Base-by-base conservation (phyloP, 2,888 invertebrate species). In the Malthinus seriepunctatus region DNA sequence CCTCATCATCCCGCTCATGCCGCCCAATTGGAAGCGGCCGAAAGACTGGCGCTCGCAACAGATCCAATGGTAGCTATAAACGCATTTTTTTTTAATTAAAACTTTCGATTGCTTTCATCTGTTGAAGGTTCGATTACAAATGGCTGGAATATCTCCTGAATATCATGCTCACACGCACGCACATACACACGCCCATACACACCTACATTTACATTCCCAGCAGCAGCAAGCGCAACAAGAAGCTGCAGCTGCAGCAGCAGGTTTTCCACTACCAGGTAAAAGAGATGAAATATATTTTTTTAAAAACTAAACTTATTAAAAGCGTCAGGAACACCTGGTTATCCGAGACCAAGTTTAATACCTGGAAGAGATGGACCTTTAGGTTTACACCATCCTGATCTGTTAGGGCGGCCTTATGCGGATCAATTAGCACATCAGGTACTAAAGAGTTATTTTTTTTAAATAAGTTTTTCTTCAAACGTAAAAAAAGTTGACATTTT, bases 151-250 rank as follows among this genome's bases (percentile, higher is more conserved):
- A 72, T 89, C 86, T 71, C 90, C 90, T 48, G 93, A 93, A 82
- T 93, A 91, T 82, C 94, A 94, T 81, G 92, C 93, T 74, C 94
- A 95, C 82, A 92, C 93, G 69, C 94, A 94, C 80, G 92, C 93
- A 71, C 93, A 93, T 82, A 91, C 92, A 68, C 93, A 93, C 79
- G 91, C 94, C 75, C 94, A 95, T 82, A 91, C 93, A 72, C 92
- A 92, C 83, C 88, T 91, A 69, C 92, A 92, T 82, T 85, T 91
- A 69, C 91, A 91, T 82, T 84, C 88, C 68, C 89, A 86, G 77
- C 89, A 89, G 73, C 89, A 89, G 64, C 88, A 88, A 78, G 89
- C 89, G 75, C 89, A 89, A 79, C 89, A 88, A 79, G 90, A 89
- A 78, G 76, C 78, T 10, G 78, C 78, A 0, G 76, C 76, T 1